Evolutionary conservation across 2,797 vertebrate genomes (phyloP).

Genomic region (Glyptemys insculpta): DNA sequence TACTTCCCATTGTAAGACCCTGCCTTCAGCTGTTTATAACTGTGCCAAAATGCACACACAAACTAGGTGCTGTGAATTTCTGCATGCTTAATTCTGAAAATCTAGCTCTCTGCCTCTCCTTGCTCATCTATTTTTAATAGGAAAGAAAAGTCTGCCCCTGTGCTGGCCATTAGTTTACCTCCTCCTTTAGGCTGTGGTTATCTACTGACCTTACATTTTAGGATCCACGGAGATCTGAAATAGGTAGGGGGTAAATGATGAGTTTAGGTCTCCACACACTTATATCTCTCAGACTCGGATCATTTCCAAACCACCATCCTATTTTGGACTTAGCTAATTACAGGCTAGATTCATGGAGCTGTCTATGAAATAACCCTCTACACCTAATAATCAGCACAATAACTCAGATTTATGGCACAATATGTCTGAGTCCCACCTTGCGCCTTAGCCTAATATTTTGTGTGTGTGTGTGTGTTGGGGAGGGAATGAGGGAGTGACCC

Average conservation of each 20-base stretch:
- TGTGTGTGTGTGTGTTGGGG: background rate
- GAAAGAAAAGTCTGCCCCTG: background rate
- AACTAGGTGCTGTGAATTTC: fast-evolving
- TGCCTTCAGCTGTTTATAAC: background rate
- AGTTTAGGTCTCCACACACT: background rate
- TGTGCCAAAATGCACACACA: background rate
- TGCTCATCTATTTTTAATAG: background rate
- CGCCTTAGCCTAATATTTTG: background rate
- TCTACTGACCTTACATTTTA: fast-evolving
- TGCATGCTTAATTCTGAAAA: background rate
- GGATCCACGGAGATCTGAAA: background rate
- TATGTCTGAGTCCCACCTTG: background rate
- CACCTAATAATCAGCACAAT: background rate
- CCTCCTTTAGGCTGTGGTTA: background rate
- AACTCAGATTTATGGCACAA: background rate
- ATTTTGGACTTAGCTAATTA: background rate
- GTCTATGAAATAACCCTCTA: background rate
- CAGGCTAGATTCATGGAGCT: background rate
- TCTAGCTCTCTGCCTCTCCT: background rate
- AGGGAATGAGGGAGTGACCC: background rate
- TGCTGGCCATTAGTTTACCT: background rate
- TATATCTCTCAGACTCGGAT: background rate
- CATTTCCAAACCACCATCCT: background rate
- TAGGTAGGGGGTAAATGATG: background rate
- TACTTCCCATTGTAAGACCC: background rate